These are phyloP conservation scores for Porites rus DNA, from an alignment of 92 coral and sea anemone species.

Conservation along the genomic window DNA sequence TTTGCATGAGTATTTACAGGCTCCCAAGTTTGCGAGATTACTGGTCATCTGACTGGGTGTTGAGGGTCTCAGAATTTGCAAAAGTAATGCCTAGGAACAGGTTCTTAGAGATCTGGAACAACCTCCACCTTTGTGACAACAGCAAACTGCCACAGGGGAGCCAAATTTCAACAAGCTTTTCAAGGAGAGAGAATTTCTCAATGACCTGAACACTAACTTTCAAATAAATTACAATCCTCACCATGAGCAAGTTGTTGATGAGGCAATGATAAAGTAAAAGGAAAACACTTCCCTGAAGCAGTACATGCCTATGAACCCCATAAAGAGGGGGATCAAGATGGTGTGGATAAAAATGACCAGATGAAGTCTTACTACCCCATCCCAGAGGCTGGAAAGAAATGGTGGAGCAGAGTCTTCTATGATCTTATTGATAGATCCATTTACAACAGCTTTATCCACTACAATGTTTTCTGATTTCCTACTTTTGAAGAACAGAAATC, in stretches of 20 bases:
- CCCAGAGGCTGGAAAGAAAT: conserved; percentile 42
- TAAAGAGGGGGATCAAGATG: conserved; percentile 43
- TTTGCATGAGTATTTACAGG: neutral
- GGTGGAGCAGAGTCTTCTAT: conserved; percentile 50
- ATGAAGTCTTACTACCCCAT: conserved; percentile 58
- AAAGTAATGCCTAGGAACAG: neutral
- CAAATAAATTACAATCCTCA: conserved; percentile 23
- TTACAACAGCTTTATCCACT: conserved; percentile 20
- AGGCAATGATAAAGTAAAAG: conserved; percentile 45
- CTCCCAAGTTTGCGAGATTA: neutral
- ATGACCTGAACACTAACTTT: conserved; percentile 21
- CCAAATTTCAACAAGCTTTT: conserved; percentile 53
- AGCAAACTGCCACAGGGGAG: neutral
- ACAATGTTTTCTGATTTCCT: neutral
- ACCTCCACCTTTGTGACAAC: neutral
- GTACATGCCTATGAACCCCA: neutral
- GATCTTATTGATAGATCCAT: conserved; percentile 12
- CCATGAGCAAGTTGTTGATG: conserved; percentile 26
- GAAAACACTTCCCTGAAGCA: conserved; percentile 15
- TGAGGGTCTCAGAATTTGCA: neutral
- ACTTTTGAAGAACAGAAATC: neutral
- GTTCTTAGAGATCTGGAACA: neutral
- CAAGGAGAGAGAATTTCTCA: conserved; percentile 48
- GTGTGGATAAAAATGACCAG: conserved; percentile 61
- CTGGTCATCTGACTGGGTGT: conserved; percentile 11